These are phyloP conservation scores for Polydrusus tereticollis DNA, from an alignment of 2,888 invertebrate genomes.

Conservation along the genomic window DNA sequence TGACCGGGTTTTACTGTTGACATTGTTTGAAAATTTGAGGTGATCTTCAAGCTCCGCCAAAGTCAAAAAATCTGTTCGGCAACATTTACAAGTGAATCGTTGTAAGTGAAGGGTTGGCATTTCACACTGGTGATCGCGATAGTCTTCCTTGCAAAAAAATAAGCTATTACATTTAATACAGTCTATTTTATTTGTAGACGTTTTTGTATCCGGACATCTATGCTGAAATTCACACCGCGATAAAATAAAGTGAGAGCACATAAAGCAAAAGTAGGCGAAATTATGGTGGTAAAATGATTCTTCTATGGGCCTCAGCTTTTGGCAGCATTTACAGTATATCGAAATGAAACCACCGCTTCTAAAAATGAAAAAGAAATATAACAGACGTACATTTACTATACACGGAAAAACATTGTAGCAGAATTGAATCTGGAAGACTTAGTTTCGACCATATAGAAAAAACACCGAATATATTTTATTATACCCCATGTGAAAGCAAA, in stretches of 20 bases:
- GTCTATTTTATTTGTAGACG: neutral
- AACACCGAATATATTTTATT: too few relatives aligned
- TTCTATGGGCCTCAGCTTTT: neutral
- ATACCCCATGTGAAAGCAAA: too few relatives aligned
- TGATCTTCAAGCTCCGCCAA: neutral
- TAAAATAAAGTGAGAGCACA: neutral
- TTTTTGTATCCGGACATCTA: neutral
- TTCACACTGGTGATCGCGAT: neutral
- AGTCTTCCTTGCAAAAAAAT: neutral
- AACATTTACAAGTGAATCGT: neutral
- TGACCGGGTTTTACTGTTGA: neutral
- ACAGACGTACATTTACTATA: too few relatives aligned
- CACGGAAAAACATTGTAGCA: too few relatives aligned
- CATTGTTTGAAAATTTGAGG: neutral
- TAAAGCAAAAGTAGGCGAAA: neutral
- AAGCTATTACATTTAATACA: neutral
- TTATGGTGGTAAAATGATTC: slow-evolving; percentile 1
- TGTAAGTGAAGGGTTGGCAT: neutral
- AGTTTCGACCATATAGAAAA: too few relatives aligned
- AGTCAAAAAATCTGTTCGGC: neutral
- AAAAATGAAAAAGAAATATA: slow-evolving; percentile 1
- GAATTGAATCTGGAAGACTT: too few relatives aligned
- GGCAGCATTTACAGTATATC: slow-evolving; percentile 2
- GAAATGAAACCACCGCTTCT: neutral
- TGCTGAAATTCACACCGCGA: neutral